Evolutionary conservation across 2,113 vertebrate species (phyloP).

Genomic region (Cyanoramphus novaezelandiae): DNA sequence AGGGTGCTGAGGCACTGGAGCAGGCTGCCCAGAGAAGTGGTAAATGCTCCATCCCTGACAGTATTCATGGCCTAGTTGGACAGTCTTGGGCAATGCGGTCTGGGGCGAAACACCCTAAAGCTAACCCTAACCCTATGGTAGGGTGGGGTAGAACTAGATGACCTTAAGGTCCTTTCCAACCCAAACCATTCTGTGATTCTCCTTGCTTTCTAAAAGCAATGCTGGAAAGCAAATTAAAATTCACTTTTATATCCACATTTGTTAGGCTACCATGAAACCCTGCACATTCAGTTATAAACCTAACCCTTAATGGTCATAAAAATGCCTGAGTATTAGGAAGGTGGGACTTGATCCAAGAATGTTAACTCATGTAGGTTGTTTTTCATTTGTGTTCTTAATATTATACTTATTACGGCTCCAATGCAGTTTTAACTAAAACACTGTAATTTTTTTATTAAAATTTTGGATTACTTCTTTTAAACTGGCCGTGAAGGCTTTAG

Average conservation of each 20-base stretch:
- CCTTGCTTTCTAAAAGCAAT: not conserved
- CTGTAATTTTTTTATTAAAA: not conserved
- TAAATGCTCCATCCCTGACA: not conserved
- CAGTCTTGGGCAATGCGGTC: not conserved
- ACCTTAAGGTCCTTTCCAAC: not conserved
- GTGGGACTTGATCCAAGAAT: not conserved
- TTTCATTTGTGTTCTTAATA: not conserved
- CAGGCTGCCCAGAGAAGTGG: not conserved
- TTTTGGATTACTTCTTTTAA: not conserved
- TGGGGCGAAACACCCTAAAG: too few relatives aligned
- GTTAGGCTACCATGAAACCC: not conserved
- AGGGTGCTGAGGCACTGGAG: not conserved
- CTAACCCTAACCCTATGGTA: too few relatives aligned
- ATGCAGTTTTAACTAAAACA: not conserved
- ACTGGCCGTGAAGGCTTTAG: not conserved
- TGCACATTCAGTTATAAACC: not conserved
- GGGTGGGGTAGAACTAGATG: not conserved
- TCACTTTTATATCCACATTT: not conserved
- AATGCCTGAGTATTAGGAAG: not conserved
- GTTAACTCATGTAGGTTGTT: not conserved
- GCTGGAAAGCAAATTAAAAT: not conserved
- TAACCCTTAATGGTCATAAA: not conserved
- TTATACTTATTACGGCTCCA: not conserved
- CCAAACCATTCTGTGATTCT: not conserved
- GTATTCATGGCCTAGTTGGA: not conserved